These are phyloP conservation scores for Formica selysi DNA, from an alignment of 1,140 invertebrate species.

Conservation along the genomic window DNA sequence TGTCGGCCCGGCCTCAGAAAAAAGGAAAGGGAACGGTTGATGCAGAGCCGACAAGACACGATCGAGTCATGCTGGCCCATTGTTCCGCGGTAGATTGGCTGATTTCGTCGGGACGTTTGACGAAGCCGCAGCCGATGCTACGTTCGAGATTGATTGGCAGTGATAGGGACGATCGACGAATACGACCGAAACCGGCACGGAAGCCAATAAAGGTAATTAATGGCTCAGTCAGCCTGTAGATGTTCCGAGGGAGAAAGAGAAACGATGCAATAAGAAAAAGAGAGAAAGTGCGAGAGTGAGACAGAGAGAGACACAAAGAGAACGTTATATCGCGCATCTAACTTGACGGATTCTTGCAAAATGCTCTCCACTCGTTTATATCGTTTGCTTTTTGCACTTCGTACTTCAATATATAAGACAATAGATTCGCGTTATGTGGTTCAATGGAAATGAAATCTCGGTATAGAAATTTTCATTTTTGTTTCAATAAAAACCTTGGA, in stretches of 20 bases:
- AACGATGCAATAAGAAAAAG: constrained; percentile 47
- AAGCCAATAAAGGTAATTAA: constrained; percentile 82
- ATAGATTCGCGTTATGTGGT: background rate
- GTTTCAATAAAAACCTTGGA: background rate
- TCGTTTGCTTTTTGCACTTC: background rate
- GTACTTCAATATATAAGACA: background rate
- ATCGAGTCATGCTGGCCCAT: constrained; percentile 80
- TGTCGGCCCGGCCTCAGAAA: constrained; percentile 58
- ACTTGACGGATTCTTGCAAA: constrained; percentile 36
- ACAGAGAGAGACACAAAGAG: background rate
- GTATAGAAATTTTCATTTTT: background rate
- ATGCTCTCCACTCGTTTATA: background rate
- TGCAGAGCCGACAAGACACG: constrained; percentile 75
- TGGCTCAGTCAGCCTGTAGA: constrained; percentile 69
- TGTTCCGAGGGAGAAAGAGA: constrained; percentile 52
- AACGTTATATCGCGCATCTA: constrained; percentile 5
- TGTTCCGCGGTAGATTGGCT: constrained; percentile 80
- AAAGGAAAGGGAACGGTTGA: constrained; percentile 56
- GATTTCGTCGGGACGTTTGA: constrained; percentile 77
- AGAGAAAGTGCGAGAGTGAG: background rate
- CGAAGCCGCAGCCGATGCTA: constrained; percentile 71
- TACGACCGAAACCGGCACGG: constrained; percentile 77
- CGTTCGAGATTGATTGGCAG: constrained; percentile 81
- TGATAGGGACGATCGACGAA: constrained; percentile 82
- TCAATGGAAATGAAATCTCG: background rate